Evolutionary conservation across 2,113 vertebrate species (phyloP).

Genomic region (Etheostoma spectabile): DNA sequence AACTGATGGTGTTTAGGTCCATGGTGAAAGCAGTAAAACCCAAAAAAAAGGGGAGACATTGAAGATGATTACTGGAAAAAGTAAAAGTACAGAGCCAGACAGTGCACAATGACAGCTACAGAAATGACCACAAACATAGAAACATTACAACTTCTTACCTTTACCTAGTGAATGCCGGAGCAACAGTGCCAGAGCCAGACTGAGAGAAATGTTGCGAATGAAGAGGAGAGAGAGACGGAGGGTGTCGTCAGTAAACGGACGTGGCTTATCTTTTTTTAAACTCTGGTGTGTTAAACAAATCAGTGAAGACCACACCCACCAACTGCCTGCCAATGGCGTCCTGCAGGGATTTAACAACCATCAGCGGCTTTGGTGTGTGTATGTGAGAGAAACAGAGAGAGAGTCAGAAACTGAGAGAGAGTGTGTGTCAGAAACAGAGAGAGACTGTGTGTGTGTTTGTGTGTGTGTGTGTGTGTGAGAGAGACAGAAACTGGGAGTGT

Average conservation of each 20-base stretch:
- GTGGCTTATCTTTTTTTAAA: slow-evolving; percentile 54
- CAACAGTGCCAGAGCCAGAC: background rate
- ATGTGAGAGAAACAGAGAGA: background rate
- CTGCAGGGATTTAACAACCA: slow-evolving; percentile 42
- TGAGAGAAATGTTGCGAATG: slow-evolving; percentile 16
- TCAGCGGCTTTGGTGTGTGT: slow-evolving; percentile 35
- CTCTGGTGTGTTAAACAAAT: slow-evolving; percentile 69
- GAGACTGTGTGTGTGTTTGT: background rate
- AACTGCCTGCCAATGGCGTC: slow-evolving; percentile 54
- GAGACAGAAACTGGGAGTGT: too few relatives aligned
- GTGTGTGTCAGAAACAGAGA: background rate
- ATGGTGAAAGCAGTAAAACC: background rate
- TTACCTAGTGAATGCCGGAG: slow-evolving; percentile 16
- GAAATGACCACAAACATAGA: background rate
- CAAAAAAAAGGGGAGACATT: background rate
- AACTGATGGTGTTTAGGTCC: background rate
- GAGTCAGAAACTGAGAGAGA: background rate
- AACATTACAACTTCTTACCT: slow-evolving; percentile 1
- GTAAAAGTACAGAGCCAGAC: background rate
- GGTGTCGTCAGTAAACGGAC: slow-evolving; percentile 30
- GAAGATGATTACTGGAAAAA: background rate
- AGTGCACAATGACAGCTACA: background rate
- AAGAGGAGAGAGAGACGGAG: slow-evolving; percentile 2
- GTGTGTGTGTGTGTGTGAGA: too few relatives aligned
- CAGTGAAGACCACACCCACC: slow-evolving; percentile 73